Evolutionary conservation across 2,797 vertebrate genomes (phyloP).

Genomic region (Moxostoma hubbsi): DNA sequence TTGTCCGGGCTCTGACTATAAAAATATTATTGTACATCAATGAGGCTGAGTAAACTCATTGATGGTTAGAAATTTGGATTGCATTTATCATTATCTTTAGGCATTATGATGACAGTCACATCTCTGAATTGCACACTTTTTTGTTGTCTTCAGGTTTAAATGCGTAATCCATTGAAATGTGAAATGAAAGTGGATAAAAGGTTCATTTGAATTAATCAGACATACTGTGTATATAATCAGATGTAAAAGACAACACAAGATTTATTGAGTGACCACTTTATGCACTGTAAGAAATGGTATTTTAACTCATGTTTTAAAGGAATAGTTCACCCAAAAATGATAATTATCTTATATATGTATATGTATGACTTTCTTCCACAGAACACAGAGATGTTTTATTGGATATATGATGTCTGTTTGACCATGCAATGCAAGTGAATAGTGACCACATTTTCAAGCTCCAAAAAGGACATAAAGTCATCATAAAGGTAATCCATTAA

Average conservation of each 20-base stretch:
- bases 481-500: too few relatives aligned
- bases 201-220: neutral
- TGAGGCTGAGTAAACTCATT: neutral
- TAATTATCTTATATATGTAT: too few relatives aligned
- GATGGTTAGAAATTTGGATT: neutral
- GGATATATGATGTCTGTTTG: too few relatives aligned
- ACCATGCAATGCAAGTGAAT: too few relatives aligned
- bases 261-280: slow-evolving; percentile 7
- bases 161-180: slow-evolving; percentile 26
- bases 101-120: neutral
- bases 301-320: slow-evolving; percentile 15
- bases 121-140: slow-evolving; percentile 2
- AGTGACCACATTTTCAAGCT: too few relatives aligned
- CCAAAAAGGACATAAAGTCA: too few relatives aligned
- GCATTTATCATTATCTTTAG: neutral
- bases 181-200: slow-evolving; percentile 6
- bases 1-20: neutral
- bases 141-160: neutral
- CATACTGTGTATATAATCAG: neutral
- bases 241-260: slow-evolving; percentile 8
- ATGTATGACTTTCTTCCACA: too few relatives aligned
- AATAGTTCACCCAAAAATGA: too few relatives aligned
- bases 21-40: slow-evolving; percentile 19
- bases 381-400: too few relatives aligned
- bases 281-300: slow-evolving; percentile 49